Evolutionary conservation across 2,888 invertebrate species (phyloP), one percentile per base, ranked within the genome.

Genomic region (Carabus problematicus): DNA sequence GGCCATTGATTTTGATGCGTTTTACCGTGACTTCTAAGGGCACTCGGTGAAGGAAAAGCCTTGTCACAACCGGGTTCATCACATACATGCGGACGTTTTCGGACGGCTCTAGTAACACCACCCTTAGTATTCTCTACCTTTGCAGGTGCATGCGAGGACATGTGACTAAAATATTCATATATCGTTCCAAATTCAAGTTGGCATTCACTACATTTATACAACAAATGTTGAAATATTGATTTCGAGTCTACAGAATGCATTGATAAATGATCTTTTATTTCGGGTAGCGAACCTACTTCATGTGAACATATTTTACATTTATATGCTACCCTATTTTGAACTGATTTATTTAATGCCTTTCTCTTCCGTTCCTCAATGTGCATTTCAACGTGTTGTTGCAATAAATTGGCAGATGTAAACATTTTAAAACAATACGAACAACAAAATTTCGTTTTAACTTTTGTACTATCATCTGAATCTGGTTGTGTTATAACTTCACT

Each of bases 1-100:
- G 69, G 69, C 12, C 71, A 70, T 3, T 71, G 71, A 7, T 69
- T 64, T 12, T 64, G 67, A 45, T 75, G 75, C 41, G 64, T 71
- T 12, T 52, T 45, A 14, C 56, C 54, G 59, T 75, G 75, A 58
- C 72, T 69, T 18, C 39, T 45, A 1, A 69, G 40, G 6, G 62
- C 62, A 41, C 61, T 62, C 40, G 62, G 61, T n/a, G 61, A 54
- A 1, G 69, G 61, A 62, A 69, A 69, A 12, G 62, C 16, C 14
- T 69, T 69, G 8, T 47, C 56, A 41, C 69, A 69, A 18, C 41
- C 19, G 11, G 42, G n/a, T 9, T 39, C 16, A 7, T 9, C 39
- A 55, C 69, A 69, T 9, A 16, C 12, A 40, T 69, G 62, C 14
- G 61, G 61, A n/a, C 69, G 54, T 55, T 69, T 69, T 12, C 42